Base-by-base conservation (phyloP, 2,888 invertebrate genomes). In the Hyposoter didymator region DNA sequence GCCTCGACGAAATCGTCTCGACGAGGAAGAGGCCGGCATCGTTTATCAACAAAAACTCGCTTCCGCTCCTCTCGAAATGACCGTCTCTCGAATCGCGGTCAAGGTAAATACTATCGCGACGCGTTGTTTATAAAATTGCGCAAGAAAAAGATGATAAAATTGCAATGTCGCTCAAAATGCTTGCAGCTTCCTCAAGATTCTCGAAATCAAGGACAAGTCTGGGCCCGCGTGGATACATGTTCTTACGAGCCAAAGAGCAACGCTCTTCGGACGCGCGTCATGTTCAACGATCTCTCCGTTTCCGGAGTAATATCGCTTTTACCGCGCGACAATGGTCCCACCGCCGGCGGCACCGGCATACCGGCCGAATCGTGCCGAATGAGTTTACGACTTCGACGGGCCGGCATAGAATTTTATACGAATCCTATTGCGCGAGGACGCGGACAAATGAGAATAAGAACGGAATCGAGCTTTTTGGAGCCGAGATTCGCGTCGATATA, bases 401-500 rank as follows among this genome's bases (percentile, higher is more conserved):
- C 97, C 0, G 97, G 97, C 4, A 96, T 97, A 84, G 97, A 97
- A 90, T 94, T 94, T 84, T 95, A 96, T 87, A 97, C 97, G 0
- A 96, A 96, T 87, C 97, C 97, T 0, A 94, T 96, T 39, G 95
- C 96, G 67, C 95, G 96, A 47, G 96, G 96, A 88, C 95, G 96
- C 0, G 96, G 96, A 0, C 96, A 96, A 89, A 96, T 97, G 93
- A 96, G 96, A 89, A 96, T 96, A 1, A 96, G 97, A 92, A 97
- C 97, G 0, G 97, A 97, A 91, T 97, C 97, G 0, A 97, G 97
- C 91, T 98, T 98, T 90, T 95, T 97, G 0, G 97, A 98, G 89
- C 97, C 97, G 0, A 97, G 97, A 17, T 97, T 97, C 90, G 97
- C 97, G 49, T 97, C 97, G 66, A 97, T 98, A 0, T 97, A 97